Conservation (phyloP, 2,113 vertebrate species). For the Sinocyclocheilus anshuiensis region DNA sequence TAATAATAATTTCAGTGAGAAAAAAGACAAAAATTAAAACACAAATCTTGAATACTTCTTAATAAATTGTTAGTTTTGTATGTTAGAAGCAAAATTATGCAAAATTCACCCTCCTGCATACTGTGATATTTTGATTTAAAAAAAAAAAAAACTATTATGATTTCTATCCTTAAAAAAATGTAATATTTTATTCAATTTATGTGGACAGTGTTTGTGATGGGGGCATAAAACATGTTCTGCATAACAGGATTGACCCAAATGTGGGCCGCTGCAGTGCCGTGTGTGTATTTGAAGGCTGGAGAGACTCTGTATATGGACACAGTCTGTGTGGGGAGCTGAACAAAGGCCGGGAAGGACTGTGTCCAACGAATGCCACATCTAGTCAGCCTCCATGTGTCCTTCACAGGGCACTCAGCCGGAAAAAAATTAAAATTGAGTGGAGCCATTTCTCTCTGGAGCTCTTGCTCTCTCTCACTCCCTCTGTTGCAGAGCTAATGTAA, state of each 20-base stretch:
- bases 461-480: not conserved
- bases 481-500: not conserved
- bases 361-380: conserved; percentile 42
- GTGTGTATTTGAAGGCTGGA: not conserved
- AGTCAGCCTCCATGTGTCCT: conserved; percentile 42
- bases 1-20: too few relatives aligned
- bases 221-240: not conserved
- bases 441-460: conserved; percentile 2
- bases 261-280: not conserved
- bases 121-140: not conserved
- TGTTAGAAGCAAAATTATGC: not conserved
- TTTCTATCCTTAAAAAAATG: not conserved
- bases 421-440: conserved; percentile 46
- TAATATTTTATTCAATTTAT: not conserved
- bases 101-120: not conserved
- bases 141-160: not conserved
- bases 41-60: too few relatives aligned
- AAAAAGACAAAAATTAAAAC: not conserved
- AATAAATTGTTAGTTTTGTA: too few relatives aligned
- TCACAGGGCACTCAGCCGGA: conserved; percentile 23
- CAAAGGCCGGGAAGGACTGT: conserved; percentile 7
- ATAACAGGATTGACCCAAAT: not conserved
- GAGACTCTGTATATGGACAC: not conserved
- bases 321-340: conserved; percentile 10
- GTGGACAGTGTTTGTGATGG: not conserved